A percentile compares a stretch with the other conserved stretches of the same genome.
Evolutionary conservation across 2,797 vertebrate genomes (phyloP).

Genomic region (Diplodus sargus): DNA sequence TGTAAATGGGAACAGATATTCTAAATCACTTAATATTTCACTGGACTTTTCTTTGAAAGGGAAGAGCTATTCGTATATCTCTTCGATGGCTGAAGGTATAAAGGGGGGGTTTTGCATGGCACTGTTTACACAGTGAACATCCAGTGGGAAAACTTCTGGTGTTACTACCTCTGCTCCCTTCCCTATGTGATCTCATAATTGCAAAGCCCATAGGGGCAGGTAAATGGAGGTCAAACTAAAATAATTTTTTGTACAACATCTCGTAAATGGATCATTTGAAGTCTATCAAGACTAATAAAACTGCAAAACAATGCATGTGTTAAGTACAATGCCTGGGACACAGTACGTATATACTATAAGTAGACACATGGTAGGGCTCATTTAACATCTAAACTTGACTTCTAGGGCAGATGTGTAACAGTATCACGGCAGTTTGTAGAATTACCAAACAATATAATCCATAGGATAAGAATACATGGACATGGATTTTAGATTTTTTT

Average conservation of each 20-base stretch:
- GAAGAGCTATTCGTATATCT: slow-evolving; percentile 53
- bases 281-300: slow-evolving; percentile 37
- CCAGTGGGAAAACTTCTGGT: slow-evolving; percentile 63
- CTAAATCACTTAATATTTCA: slow-evolving; percentile 62
- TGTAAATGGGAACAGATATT: slow-evolving; percentile 73
- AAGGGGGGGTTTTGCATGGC: slow-evolving; percentile 22
- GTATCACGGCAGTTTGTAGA: too few species aligned
- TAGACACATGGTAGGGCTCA: not conserved
- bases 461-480: too few species aligned
- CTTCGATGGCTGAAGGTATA: slow-evolving; percentile 61
- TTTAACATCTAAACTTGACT: slow-evolving; percentile 6
- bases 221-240: slow-evolving; percentile 65
- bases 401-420: not conserved
- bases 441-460: too few species aligned
- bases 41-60: slow-evolving; percentile 62
- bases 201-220: slow-evolving; percentile 54
- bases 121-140: slow-evolving; percentile 76
- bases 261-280: slow-evolving; percentile 55
- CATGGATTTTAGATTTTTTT: too few species aligned
- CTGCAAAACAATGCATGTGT: slow-evolving; percentile 18
- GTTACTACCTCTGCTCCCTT: slow-evolving; percentile 48
- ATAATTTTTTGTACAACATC: slow-evolving; percentile 43
- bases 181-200: slow-evolving; percentile 66
- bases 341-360: not conserved
- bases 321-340: not conserved